Evolutionary conservation across 2,797 vertebrate genomes (phyloP), one percentile per base, ranked within the genome.

Genomic region (Amblyopsis hoosieri): DNA sequence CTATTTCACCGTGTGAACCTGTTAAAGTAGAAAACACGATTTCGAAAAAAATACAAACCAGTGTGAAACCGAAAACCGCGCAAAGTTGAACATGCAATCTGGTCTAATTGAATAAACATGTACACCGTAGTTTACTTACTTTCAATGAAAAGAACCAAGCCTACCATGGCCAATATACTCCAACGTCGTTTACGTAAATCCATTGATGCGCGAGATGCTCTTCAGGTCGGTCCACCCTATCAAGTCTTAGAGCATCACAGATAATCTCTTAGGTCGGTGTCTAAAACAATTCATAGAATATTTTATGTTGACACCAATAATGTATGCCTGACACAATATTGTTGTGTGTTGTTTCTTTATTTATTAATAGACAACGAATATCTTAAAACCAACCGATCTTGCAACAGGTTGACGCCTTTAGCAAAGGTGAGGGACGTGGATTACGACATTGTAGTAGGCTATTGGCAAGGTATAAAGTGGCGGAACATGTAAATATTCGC

Each of bases 161-260:
- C 76, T 64, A 69, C 12, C 71, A 81, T 63, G 37, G 83, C 57
- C 1, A 75, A 73, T 14, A 70, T 45, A 75, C 89, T 89, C 80
- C 82, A 85, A 37, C 85, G 4, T 55, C 64, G n/a, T 78, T 76
- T 85, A 87, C 86, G 83, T 63, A 89, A 80, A 86, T 82, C 87
- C 92, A 93, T 93, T 79, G 85, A 87, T 74, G 86, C 88, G 80
- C 80, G 79, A 82, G 81, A 70, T 72, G 79, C 64, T 69, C 64
- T 71, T 81, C 66, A 45, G 70, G 46, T 64, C 79, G 76, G 78
- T 23, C 67, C 55, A 48, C 74, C 31, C 17, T 19, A 4, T 2
- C 8, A 10, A 42, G 37, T 2, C 37, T 10, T 33, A 72, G 71
- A 82, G 69, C 62, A 29, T 3, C 23, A 29, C 23, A 29, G 23